Conservation (phyloP, 2,113 vertebrate species). For the Procavia capensis region DNA sequence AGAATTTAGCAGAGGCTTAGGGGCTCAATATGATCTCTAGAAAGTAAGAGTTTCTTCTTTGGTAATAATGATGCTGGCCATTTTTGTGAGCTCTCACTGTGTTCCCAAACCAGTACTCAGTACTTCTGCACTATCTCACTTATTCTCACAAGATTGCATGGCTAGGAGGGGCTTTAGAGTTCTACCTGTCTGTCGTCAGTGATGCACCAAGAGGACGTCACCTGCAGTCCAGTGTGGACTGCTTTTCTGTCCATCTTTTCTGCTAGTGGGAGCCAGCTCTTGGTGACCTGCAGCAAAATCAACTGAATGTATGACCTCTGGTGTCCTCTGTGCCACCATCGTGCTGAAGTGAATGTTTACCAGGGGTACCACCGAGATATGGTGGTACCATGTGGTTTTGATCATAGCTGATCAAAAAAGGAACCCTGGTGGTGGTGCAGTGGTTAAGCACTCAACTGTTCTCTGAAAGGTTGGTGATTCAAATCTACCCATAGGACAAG, state of each 20-base stretch:
- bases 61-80: neutral
- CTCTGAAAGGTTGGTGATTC: neutral
- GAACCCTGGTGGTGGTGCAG: no score
- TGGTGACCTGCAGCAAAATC: neutral
- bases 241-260: neutral
- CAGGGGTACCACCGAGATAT: neutral
- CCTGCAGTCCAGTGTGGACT: neutral
- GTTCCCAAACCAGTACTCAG: neutral
- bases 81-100: neutral
- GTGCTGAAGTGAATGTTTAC: neutral
- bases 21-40: neutral
- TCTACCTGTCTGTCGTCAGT: neutral
- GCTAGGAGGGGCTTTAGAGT: no score
- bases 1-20: neutral
- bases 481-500: neutral
- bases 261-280: neutral
- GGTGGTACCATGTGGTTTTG: neutral
- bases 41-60: neutral
- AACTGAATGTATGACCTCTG: neutral
- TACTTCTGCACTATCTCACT: neutral
- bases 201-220: neutral
- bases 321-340: neutral
- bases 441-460: no score
- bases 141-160: neutral
- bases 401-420: neutral